Evolutionary conservation across 2,797 vertebrate species (phyloP), one percentile per base, ranked within the genome.

Genomic region (Taeniopygia guttata): DNA sequence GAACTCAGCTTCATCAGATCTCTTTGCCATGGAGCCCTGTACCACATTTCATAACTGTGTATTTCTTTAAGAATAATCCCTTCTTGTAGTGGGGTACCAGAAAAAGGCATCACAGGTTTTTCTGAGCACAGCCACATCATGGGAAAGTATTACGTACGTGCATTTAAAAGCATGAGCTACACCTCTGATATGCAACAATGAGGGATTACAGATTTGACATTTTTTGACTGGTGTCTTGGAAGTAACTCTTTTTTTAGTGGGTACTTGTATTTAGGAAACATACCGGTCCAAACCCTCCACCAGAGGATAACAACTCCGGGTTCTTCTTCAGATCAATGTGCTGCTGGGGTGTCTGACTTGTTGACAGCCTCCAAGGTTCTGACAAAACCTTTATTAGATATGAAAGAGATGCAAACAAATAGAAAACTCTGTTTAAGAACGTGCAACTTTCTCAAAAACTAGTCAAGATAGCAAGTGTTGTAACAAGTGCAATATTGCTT

Each of bases 221-320:
- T 25, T 89, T 74, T 29, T 48, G 22, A 67, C 19, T 32, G 21
- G 4, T 3, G 9, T 34, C 67, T 59, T 69, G 27, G 75, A 52
- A 63, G 34, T 10, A 36, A 18, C 19, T 40, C 4, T 34, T n/a
- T 46, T 83, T 85, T 78, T 8, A 68, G 87, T 64, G 21, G 11
- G 4, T 10, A 49, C 14, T 80, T 58, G 9, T 78, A 52, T 42
- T 63, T 42, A 80, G 75, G 56, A 56, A 73, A 98, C 99, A 98
- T 96, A 99, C 99, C 7, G 99, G 99, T 60, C 99, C 99, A 54
- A 99, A 99, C 74, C 99, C 99, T 12, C 99, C 99, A 36, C 99
- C 99, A 9, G 98, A 98, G 60, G 98, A 97, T 62, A 99, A 98
- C 11, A 98, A 98, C 51, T 99, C 98, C 0, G 99, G 99, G 93